Percentiles rank a stretch among this genome's conserved stretches.
phyloP scores from a whole-genome alignment of 1,140 invertebrate genomes.

The Colletes gigas region DNA sequence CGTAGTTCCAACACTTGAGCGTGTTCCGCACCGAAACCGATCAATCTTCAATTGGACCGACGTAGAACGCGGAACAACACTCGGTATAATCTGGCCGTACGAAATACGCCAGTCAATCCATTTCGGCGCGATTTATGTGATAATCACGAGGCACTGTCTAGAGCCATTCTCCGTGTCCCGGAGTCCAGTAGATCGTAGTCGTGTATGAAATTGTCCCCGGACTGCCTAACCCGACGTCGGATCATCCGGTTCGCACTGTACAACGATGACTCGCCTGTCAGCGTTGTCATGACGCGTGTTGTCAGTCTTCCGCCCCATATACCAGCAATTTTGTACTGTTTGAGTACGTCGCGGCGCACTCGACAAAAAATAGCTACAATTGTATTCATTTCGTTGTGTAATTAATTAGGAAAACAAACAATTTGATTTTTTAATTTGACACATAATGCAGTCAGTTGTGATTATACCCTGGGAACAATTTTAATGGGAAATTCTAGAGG shows the following conservation, averaged over 20 bases:
- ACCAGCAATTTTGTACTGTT: background rate
- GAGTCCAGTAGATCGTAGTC: background rate
- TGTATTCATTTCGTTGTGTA: no score
- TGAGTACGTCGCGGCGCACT: background rate
- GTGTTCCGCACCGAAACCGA: background rate
- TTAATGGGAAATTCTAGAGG: no score
- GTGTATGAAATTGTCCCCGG: constrained; percentile 36
- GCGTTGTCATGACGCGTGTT: background rate
- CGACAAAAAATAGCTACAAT: background rate
- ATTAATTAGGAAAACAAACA: no score
- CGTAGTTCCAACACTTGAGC: background rate
- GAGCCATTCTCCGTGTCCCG: background rate
- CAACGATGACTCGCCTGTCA: constrained; percentile 13
- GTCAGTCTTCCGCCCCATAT: constrained; percentile 5
- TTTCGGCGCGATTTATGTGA: constrained; percentile 37
- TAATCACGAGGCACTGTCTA: constrained; percentile 25
- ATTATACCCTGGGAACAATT: background rate
- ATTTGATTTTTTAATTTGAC: no score
- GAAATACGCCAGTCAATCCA: constrained; percentile 14
- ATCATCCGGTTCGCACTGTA: background rate
- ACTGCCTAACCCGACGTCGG: background rate
- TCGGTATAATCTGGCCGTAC: constrained; percentile 17
- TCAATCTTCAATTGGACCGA: background rate
- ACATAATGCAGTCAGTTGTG: no score
- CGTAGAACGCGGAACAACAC: constrained; percentile 36